Evolutionary conservation across 92 coral and sea anemone species (phyloP).

Genomic region (Umimayanthus kanabou): DNA sequence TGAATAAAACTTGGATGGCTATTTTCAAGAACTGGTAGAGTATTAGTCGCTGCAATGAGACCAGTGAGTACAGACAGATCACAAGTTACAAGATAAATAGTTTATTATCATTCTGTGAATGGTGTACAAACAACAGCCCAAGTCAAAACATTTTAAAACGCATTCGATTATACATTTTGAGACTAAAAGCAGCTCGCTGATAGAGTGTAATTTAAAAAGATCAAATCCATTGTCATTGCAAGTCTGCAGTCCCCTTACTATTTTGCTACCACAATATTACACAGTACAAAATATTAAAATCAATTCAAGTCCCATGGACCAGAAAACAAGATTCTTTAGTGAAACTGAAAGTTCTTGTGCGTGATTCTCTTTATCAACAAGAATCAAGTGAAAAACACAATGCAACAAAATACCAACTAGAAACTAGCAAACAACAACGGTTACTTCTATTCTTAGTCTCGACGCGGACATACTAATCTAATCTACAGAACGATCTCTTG

Average conservation of each 20-base stretch:
- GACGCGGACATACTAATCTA: not conserved
- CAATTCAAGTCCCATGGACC: not conserved
- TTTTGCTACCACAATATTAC: too few relatives aligned
- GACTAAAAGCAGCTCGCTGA: not conserved
- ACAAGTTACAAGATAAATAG: constrained; percentile 5
- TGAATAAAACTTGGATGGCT: too few relatives aligned
- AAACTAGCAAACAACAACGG: too few relatives aligned
- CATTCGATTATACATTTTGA: not conserved
- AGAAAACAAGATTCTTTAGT: not conserved
- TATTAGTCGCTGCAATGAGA: too few relatives aligned
- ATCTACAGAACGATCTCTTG: not conserved
- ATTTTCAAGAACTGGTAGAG: too few relatives aligned
- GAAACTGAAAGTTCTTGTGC: too few relatives aligned
- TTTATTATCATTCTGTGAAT: not conserved
- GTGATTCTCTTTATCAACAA: not conserved
- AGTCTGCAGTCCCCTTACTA: not conserved
- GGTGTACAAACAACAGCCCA: not conserved
- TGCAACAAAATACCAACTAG: not conserved
- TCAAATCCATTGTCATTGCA: not conserved
- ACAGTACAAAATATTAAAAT: too few relatives aligned
- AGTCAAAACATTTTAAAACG: not conserved
- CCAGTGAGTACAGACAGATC: not conserved
- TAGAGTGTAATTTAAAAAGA: not conserved
- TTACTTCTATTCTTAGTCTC: not conserved
- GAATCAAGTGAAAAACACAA: not conserved